Conservation (phyloP, 2,113 vertebrate genomes). For the Cnemophilus loriae region DNA sequence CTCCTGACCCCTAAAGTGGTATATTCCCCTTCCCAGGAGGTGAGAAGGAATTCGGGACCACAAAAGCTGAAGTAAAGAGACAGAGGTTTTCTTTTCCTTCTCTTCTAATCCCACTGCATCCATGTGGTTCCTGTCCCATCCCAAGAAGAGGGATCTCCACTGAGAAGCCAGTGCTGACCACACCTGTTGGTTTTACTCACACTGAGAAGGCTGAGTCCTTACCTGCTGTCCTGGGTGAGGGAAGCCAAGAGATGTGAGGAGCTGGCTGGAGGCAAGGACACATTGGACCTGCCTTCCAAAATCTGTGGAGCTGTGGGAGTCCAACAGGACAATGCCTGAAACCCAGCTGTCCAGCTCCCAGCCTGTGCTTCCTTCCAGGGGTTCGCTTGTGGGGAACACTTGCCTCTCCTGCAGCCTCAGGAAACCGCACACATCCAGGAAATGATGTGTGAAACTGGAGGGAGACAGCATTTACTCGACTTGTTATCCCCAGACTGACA, state of each 20-base stretch:
- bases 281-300: not conserved
- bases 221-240: not conserved
- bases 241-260: not conserved
- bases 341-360: not conserved
- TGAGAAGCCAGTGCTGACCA: not conserved
- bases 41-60: not conserved
- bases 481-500: not conserved
- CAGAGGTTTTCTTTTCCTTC: not conserved
- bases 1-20: not conserved
- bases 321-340: not conserved
- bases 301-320: not conserved
- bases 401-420: not conserved
- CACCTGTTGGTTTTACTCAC: not conserved
- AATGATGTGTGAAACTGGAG: not conserved
- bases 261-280: not conserved
- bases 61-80: not conserved
- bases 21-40: not conserved
- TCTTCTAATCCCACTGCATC: not conserved
- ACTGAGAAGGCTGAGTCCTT: not conserved
- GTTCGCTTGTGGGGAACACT: fast-evolving
- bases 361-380: not conserved
- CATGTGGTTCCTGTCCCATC: not conserved
- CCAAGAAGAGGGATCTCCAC: not conserved
- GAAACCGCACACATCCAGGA: not conserved
- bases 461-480: not conserved